phyloP scores from a whole-genome alignment of 37 sponge, comb jelly and placozoan genomes.

The Haliclona indistincta region DNA sequence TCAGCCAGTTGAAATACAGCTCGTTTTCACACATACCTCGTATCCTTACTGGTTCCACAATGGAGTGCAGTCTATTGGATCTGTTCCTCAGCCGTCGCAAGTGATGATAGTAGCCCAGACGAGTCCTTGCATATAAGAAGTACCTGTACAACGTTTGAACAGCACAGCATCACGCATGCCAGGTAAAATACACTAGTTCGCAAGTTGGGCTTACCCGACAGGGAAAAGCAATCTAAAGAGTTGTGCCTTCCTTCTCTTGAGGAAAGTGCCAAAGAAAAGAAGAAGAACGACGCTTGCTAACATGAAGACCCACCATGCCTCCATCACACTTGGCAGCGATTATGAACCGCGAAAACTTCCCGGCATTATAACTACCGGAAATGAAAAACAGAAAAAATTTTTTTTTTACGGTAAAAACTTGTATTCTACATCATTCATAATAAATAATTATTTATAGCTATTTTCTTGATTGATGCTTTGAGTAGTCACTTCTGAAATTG shows the following conservation, averaged over 20 bases:
- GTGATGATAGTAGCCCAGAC: conserved; percentile 48
- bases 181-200: background rate
- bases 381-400: too few species aligned
- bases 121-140: conserved; percentile 42
- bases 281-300: too few species aligned
- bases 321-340: too few species aligned
- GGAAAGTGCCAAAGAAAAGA: background rate
- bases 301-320: too few species aligned
- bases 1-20: background rate
- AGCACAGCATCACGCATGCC: background rate
- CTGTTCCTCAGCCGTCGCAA: conserved; percentile 11
- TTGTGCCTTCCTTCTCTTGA: conserved; percentile 18
- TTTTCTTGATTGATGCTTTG: too few species aligned
- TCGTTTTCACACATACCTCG: background rate
- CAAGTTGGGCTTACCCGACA: conserved; percentile 30
- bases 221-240: conserved; percentile 46
- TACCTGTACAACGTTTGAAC: conserved; percentile 15
- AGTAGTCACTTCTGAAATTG: too few species aligned
- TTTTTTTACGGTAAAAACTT: too few species aligned
- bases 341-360: too few species aligned
- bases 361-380: too few species aligned
- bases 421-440: too few species aligned
- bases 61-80: background rate
- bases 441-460: background rate
- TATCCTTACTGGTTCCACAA: background rate